These are phyloP conservation scores for Orcinus orca DNA, from an alignment of 2,113 vertebrate genomes.

Conservation along the genomic window DNA sequence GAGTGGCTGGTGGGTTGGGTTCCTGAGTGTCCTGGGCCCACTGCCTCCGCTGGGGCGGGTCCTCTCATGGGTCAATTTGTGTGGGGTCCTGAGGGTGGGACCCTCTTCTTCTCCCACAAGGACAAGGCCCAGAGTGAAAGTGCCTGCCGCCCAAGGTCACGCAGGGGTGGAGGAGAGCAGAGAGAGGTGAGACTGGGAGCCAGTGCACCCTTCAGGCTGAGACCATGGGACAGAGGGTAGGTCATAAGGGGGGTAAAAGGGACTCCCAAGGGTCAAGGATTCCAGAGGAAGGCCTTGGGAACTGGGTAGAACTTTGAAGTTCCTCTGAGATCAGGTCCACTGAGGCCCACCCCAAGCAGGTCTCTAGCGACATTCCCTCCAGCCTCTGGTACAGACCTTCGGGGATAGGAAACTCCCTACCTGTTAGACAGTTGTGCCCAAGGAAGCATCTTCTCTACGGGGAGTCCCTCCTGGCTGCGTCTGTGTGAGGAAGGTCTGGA, in stretches of 20 bases:
- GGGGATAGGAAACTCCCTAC: background rate
- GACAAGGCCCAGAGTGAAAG: background rate
- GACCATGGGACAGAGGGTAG: background rate
- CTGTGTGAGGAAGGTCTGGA: background rate
- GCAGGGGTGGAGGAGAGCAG: background rate
- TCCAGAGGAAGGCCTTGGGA: background rate
- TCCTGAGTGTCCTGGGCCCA: background rate
- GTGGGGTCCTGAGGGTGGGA: background rate
- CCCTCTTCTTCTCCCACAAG: background rate
- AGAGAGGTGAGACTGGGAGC: background rate
- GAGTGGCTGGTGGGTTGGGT: accelerated
- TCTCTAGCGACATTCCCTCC: background rate
- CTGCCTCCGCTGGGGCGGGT: background rate
- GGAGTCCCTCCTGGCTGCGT: background rate
- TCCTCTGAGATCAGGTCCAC: background rate
- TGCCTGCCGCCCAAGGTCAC: background rate
- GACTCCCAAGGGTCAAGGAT: background rate
- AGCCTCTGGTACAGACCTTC: background rate
- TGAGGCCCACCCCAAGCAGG: background rate
- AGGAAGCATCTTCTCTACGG: background rate
- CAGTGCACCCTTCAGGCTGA: background rate
- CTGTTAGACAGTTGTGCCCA: background rate
- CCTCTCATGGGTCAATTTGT: background rate
- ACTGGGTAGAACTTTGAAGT: background rate
- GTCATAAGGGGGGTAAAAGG: accelerated